phyloP scores from a whole-genome alignment of 92 coral and sea anemone genomes.

The Montipora capitata region DNA sequence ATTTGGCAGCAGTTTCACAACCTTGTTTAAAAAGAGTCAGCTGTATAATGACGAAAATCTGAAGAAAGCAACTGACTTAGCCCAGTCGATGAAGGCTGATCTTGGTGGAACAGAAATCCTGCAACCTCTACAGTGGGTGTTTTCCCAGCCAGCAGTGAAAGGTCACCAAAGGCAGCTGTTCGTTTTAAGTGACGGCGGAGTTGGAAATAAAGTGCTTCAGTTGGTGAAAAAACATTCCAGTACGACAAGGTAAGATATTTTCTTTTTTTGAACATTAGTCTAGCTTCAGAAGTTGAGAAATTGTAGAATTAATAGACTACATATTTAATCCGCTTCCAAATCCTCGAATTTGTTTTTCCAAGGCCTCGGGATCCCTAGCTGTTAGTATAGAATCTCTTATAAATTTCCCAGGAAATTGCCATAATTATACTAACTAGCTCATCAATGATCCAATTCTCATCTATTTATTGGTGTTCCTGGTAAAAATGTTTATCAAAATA shows the following conservation, averaged over 20 bases:
- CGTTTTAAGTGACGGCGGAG: conserved; percentile 90
- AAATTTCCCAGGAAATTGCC: no score
- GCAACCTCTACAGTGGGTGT: conserved; percentile 81
- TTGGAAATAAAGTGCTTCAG: conserved; percentile 88
- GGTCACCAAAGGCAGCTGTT: conserved; percentile 95
- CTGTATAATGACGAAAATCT: conserved; percentile 82
- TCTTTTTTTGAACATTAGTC: no score
- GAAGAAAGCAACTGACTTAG: conserved; percentile 80
- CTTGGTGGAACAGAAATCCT: conserved; percentile 95
- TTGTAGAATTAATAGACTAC: no score
- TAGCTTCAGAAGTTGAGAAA: no score
- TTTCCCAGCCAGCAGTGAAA: conserved; percentile 81
- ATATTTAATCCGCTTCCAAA: no score
- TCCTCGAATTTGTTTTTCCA: no score
- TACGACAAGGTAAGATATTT: conserved; percentile 72
- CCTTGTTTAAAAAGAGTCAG: conserved; percentile 78
- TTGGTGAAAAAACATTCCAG: conserved; percentile 71
- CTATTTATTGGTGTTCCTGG: no score
- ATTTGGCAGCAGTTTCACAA: conserved; percentile 88
- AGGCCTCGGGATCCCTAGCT: no score
- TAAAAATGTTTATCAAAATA: no score
- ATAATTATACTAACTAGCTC: no score
- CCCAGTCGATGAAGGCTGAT: conserved; percentile 78
- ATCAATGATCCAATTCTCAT: no score
- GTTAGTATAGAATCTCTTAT: no score